These are phyloP conservation scores for Drosophila kikkawai DNA, from an alignment of 1,140 invertebrate species.

Conservation along the genomic window DNA sequence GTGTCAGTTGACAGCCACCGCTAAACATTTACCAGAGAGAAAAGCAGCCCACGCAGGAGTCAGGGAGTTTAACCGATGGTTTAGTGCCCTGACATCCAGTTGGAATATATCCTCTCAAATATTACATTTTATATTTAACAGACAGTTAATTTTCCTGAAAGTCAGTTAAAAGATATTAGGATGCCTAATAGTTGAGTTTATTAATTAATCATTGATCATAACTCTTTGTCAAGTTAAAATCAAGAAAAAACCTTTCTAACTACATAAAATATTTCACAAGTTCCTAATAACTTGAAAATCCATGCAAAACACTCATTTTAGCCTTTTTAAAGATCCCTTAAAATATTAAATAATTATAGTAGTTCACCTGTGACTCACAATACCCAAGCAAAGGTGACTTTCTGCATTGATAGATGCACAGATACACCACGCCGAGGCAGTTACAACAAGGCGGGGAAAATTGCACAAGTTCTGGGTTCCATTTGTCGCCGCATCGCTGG, in stretches of 20 bases:
- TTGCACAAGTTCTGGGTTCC: constrained; percentile 65
- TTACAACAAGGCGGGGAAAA: constrained; percentile 41
- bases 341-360: neutral
- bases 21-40: constrained; percentile 11
- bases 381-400: neutral
- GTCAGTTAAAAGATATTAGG: neutral
- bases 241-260: too few relatives aligned
- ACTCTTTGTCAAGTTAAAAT: too few relatives aligned
- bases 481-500: constrained; percentile 22
- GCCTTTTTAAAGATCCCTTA: neutral
- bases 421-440: constrained; percentile 43
- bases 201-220: too few relatives aligned
- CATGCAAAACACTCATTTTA: neutral
- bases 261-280: too few relatives aligned
- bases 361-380: neutral
- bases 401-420: neutral
- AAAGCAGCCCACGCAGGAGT: constrained; percentile 28
- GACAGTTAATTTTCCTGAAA: neutral
- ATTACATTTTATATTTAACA: neutral
- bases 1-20: constrained; percentile 24
- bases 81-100: neutral
- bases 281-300: neutral
- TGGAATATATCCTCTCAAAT: neutral
- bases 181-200: too few relatives aligned
- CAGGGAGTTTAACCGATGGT: neutral